phyloP scores from a whole-genome alignment of 2,113 vertebrate species.

The Astatoreochromis straeleni region DNA sequence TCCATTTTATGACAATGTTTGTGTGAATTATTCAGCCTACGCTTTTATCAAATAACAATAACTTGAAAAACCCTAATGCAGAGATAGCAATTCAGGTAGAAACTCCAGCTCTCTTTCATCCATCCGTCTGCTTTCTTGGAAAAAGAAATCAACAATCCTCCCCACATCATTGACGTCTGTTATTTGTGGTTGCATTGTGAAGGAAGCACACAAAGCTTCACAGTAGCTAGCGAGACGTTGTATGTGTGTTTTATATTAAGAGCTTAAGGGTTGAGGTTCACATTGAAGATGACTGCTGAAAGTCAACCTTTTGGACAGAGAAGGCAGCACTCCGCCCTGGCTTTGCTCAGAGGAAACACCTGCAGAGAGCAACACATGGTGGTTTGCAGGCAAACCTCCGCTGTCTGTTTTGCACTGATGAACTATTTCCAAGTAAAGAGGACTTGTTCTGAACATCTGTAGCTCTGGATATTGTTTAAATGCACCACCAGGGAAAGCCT shows the following conservation, averaged over 20 bases:
- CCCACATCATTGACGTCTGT: not conserved
- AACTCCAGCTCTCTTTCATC: not conserved
- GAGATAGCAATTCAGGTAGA: not conserved
- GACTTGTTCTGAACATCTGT: conserved; percentile 3
- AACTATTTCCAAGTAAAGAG: conserved; percentile 23
- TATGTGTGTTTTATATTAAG: conserved; percentile 37
- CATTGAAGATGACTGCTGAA: conserved; percentile 34
- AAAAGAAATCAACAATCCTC: not conserved
- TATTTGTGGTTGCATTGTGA: not conserved
- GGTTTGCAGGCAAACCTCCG: not conserved
- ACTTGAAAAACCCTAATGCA: conserved; percentile 19
- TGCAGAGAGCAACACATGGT: conserved; percentile 45
- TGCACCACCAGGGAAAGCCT: not conserved
- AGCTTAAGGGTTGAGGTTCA: conserved; percentile 5
- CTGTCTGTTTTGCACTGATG: conserved; percentile 25
- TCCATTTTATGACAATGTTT: not conserved
- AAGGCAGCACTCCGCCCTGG: conserved; percentile 20
- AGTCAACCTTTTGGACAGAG: conserved; percentile 23
- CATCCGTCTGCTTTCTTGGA: not conserved
- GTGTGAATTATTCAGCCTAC: conserved; percentile 28
- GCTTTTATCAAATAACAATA: conserved; percentile 34
- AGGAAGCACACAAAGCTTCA: not conserved
- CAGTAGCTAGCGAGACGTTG: conserved; percentile 14
- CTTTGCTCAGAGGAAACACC: conserved; percentile 61
- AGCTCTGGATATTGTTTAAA: conserved; percentile 48